Evolutionary conservation across 2,113 vertebrate species (phyloP).

Genomic region (Siphamia tubifer): DNA sequence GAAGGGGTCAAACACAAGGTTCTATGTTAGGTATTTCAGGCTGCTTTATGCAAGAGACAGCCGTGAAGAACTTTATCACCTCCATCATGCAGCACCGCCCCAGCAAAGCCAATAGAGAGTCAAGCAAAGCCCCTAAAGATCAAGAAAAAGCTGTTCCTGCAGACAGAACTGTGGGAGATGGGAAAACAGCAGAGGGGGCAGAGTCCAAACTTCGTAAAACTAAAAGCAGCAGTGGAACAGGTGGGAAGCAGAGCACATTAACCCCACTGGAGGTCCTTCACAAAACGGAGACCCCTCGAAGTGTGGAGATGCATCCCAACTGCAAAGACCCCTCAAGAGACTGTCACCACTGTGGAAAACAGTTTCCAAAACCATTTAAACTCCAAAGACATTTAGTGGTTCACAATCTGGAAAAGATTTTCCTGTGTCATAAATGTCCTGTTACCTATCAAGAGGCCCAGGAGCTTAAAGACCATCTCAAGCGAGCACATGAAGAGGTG

Average conservation of each 20-base stretch:
- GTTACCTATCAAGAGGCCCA: conserved; percentile 88
- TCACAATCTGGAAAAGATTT: conserved; percentile 95
- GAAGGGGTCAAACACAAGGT: conserved; percentile 87
- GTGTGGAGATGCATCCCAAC: conserved; percentile 86
- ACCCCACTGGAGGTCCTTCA: conserved; percentile 73
- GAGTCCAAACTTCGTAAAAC: conserved; percentile 67
- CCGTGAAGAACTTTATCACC: conserved; percentile 87
- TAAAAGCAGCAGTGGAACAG: conserved; percentile 61
- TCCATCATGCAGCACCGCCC: conserved; percentile 85
- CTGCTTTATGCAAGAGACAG: conserved; percentile 81
- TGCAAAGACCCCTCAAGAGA: conserved; percentile 97
- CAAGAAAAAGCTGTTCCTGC: conserved; percentile 56
- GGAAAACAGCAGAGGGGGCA: conserved; percentile 49
- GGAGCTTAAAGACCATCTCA: conserved; percentile 89
- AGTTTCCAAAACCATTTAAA: conserved; percentile 98
- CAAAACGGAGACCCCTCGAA: conserved; percentile 79
- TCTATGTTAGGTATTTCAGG: conserved; percentile 82
- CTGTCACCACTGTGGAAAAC: conserved; percentile 97
- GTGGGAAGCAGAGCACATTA: conserved; percentile 63
- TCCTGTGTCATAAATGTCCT: conserved; percentile 91
- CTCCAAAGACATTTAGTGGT: conserved; percentile 96
- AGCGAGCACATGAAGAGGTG: conserved; percentile 80
- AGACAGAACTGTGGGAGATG: conserved; percentile 58
- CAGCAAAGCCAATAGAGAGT: conserved; percentile 74
- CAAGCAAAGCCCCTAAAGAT: conserved; percentile 59